These are phyloP conservation scores for Malurus elegans DNA, from an alignment of 2,113 vertebrate genomes.

Conservation along the genomic window DNA sequence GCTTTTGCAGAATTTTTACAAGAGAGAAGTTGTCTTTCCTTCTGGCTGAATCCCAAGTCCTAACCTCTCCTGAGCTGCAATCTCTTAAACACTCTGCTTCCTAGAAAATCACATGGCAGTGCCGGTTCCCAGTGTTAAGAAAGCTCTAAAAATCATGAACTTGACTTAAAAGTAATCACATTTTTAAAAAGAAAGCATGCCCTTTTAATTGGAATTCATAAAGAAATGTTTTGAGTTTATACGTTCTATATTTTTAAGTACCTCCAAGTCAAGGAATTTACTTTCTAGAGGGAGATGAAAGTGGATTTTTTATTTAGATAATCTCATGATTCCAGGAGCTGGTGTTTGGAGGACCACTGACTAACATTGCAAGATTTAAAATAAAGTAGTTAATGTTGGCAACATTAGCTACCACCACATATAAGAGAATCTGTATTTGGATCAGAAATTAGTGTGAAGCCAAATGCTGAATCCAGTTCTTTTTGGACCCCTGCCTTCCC, in stretches of 20 bases:
- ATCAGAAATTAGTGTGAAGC: neutral
- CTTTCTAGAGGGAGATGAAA: neutral
- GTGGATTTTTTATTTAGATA: neutral
- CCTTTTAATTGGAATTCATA: neutral
- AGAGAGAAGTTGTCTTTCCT: neutral
- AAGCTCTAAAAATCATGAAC: neutral
- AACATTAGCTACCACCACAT: neutral
- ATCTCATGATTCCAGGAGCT: neutral
- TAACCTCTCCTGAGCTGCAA: neutral
- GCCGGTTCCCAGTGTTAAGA: neutral
- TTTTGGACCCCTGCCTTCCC: neutral
- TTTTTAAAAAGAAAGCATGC: neutral
- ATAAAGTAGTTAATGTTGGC: neutral
- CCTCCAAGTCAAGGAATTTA: neutral
- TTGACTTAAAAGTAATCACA: neutral
- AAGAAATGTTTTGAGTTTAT: neutral
- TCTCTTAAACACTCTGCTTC: neutral
- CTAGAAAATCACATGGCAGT: neutral
- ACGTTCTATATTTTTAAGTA: neutral
- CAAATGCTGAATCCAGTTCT: neutral
- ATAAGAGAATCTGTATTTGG: neutral
- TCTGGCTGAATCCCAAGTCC: neutral
- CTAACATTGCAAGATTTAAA: neutral
- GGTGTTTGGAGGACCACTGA: neutral
- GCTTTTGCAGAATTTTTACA: conserved; percentile 2